phyloP scores from a whole-genome alignment of 37 sponge, comb jelly and placozoan species.

The Mnemiopsis leidyi region DNA sequence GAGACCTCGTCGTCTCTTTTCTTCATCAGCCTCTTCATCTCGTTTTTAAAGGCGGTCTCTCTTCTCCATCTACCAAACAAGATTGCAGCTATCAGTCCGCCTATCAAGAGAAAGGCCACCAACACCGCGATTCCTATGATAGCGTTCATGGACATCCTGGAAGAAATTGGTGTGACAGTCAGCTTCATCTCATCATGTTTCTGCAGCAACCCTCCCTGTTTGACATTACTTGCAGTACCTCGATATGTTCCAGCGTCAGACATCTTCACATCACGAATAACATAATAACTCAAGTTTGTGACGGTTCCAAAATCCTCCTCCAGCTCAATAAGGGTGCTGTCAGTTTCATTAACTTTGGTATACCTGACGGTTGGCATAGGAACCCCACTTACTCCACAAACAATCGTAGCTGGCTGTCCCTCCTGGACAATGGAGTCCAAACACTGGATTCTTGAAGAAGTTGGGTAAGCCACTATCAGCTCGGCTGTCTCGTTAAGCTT shows the following conservation, averaged over 20 bases:
- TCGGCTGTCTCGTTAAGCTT: neutral
- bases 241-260: neutral
- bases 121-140: slow-evolving; percentile 11
- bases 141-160: slow-evolving; percentile 47
- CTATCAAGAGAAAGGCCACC: slow-evolving; percentile 3
- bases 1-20: neutral
- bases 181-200: neutral
- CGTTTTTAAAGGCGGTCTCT: neutral
- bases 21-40: neutral
- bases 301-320: neutral
- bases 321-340: neutral
- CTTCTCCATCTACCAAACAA: neutral
- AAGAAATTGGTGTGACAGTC: neutral
- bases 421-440: neutral
- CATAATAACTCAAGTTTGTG: neutral
- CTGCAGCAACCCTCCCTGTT: neutral
- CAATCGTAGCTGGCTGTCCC: neutral
- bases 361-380: neutral
- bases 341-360: slow-evolving; percentile 32
- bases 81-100: neutral
- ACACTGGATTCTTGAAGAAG: slow-evolving; percentile 35
- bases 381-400: slow-evolving; percentile 24
- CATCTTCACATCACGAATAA: neutral
- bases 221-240: neutral
- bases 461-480: neutral